phyloP scores from a whole-genome alignment of 2,113 vertebrate genomes.

The Reinhardtius hippoglossoides region DNA sequence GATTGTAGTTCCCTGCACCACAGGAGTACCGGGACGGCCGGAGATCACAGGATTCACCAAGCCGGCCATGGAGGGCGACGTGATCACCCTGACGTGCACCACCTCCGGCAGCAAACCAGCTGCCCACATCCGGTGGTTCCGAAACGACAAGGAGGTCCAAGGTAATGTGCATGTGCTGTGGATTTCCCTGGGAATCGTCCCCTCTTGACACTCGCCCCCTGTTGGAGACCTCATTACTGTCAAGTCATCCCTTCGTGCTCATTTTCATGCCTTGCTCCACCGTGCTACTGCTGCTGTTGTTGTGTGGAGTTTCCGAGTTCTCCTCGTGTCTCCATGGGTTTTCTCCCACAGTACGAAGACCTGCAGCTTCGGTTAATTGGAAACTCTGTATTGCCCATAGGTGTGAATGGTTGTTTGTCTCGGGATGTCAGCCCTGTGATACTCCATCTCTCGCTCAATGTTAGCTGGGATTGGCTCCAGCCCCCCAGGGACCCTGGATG shows the following conservation, averaged over 20 bases:
- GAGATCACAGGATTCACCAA: conserved; percentile 94
- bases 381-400: too few species aligned
- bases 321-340: too few species aligned
- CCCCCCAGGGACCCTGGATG: not conserved
- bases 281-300: conserved; percentile 49
- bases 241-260: conserved; percentile 41
- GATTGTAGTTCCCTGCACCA: conserved; percentile 29
- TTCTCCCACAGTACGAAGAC: too few species aligned
- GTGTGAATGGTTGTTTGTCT: too few species aligned
- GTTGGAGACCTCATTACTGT: conserved; percentile 42
- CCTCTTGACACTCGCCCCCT: conserved; percentile 24
- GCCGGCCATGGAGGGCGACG: conserved; percentile 93
- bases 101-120: conserved; percentile 96
- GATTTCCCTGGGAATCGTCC: conserved; percentile 37
- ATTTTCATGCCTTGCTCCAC: conserved; percentile 41
- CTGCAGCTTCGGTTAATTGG: too few species aligned
- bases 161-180: conserved; percentile 82
- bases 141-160: conserved; percentile 97
- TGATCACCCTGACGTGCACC: conserved; percentile 93
- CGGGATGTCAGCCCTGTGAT: too few species aligned
- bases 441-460: too few species aligned
- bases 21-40: conserved; percentile 94
- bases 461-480: not conserved
- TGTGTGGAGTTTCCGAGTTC: not conserved
- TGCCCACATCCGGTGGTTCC: conserved; percentile 95